phyloP scores from a whole-genome alignment of 2,888 invertebrate genomes.

The Zeuzera pyrina region DNA sequence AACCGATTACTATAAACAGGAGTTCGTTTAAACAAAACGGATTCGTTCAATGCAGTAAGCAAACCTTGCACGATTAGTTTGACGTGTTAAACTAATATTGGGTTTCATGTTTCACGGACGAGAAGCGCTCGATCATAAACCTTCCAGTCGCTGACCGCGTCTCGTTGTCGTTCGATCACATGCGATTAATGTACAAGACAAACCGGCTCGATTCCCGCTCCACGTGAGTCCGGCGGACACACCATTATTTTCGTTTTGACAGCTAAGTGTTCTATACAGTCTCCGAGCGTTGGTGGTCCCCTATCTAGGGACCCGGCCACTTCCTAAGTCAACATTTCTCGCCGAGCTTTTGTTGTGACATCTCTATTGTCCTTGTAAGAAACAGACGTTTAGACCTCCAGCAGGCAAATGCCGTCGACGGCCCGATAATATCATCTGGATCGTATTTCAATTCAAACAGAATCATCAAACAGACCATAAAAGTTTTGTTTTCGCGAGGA shows the following conservation, averaged over 20 bases:
- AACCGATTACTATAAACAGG: too few relatives aligned
- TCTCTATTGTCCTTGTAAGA: slow-evolving; percentile 41
- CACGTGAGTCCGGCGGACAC: slow-evolving; percentile 8
- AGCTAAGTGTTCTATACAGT: slow-evolving; percentile 8
- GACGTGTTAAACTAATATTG: slow-evolving; percentile 14
- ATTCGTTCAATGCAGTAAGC: too few relatives aligned
- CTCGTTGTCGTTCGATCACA: slow-evolving; percentile 31
- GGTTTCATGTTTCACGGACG: slow-evolving; percentile 18
- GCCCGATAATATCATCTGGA: slow-evolving; percentile 23
- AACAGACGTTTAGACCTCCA: slow-evolving; percentile 29
- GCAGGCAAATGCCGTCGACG: slow-evolving; percentile 21
- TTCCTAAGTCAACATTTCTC: slow-evolving; percentile 45
- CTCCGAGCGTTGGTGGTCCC: slow-evolving; percentile 52
- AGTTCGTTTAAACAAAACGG: too few relatives aligned
- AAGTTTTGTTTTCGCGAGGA: slow-evolving; percentile 39
- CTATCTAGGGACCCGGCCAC: slow-evolving; percentile 25
- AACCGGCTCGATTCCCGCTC: slow-evolving; percentile 26
- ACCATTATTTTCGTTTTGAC: slow-evolving; percentile 9
- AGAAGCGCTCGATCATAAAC: slow-evolving; percentile 33
- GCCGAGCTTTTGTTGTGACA: slow-evolving; percentile 51
- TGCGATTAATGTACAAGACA: slow-evolving; percentile 1
- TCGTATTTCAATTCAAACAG: slow-evolving; percentile 34
- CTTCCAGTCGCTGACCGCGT: slow-evolving; percentile 16
- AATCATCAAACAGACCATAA: slow-evolving; percentile 34
- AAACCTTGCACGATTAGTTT: too few relatives aligned